Evolutionary conservation across 2,797 vertebrate species (phyloP), one percentile per base, ranked within the genome.

Genomic region (Pseudocheirus occidentalis): DNA sequence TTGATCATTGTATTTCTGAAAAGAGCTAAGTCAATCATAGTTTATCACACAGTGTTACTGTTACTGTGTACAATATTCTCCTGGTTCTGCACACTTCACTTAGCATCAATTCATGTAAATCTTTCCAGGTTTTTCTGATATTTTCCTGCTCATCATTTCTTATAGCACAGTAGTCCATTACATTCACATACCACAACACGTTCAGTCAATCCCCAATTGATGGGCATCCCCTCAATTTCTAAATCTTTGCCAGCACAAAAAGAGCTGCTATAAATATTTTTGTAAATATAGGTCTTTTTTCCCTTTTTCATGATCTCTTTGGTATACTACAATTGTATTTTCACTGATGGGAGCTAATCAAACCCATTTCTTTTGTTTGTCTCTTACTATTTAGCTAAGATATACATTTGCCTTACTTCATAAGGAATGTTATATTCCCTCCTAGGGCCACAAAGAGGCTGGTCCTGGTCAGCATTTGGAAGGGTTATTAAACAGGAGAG

Each of bases 391-490:
- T 58, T 24, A 90, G 90, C 18, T 40, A 89, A 55, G 92, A 62
- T 40, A 81, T 29, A 0, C 52, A n/a, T 27, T 40, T 52, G 29
- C 27, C 24, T 95, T 54, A 55, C 55, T 28, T 94, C 58, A 46
- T 93, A 66, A 90, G 53, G 27, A 94, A 96, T 94, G 91, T 24
- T 81, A 21, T 81, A 24, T 11, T 54, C 93, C 93, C 91, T 93
- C 50, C 57, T 91, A 46, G 58, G 95, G 91, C 53, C 55, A 93
- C 90, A 95, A 95, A 59, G 34, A 90, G 5, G 31, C 94, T 94
- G 90, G 10, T 93, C 91, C 95, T 92, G n/a, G 57, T 96, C 55
- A 27, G 40, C 93, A 81, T 7, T 55, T 89, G 9, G 62, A 90
- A 93, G 91, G 66, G 28, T 28, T 57, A 6, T 16, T 93, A 34